Conservation (phyloP, 2,797 vertebrate genomes). For the Australoheros facetus region DNA sequence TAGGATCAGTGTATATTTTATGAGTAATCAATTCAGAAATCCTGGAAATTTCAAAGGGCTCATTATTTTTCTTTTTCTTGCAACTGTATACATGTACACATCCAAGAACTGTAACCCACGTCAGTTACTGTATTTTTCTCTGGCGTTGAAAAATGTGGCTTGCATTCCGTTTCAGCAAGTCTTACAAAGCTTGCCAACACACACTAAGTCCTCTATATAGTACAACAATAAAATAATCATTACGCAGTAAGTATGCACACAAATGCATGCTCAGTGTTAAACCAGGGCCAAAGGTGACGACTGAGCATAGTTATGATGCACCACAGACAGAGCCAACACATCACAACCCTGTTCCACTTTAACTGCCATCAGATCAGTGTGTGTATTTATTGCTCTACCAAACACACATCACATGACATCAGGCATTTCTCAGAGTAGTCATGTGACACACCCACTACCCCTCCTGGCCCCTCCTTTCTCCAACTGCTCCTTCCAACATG, state of each 20-base stretch:
- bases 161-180: background rate
- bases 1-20: background rate
- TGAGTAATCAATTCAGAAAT: background rate
- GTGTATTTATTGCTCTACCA: constrained; percentile 80
- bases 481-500: constrained; percentile 83
- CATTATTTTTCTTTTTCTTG: background rate
- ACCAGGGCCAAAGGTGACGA: constrained; percentile 59
- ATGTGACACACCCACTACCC: constrained; percentile 84
- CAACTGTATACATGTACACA: background rate
- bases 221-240: constrained; percentile 7
- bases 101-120: background rate
- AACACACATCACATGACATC: constrained; percentile 83
- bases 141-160: background rate
- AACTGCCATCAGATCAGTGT: constrained; percentile 74
- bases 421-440: constrained; percentile 85
- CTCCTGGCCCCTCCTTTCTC: constrained; percentile 74
- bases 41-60: background rate
- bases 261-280: constrained; percentile 35
- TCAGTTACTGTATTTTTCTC: background rate
- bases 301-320: constrained; percentile 24
- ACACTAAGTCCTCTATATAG: background rate
- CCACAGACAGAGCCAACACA: constrained; percentile 11
- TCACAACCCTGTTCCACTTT: constrained; percentile 47
- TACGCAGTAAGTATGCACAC: constrained; percentile 10
- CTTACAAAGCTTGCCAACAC: background rate